Evolutionary conservation across 2,888 invertebrate genomes (phyloP).

Genomic region (Cerceris ruficornis): DNA sequence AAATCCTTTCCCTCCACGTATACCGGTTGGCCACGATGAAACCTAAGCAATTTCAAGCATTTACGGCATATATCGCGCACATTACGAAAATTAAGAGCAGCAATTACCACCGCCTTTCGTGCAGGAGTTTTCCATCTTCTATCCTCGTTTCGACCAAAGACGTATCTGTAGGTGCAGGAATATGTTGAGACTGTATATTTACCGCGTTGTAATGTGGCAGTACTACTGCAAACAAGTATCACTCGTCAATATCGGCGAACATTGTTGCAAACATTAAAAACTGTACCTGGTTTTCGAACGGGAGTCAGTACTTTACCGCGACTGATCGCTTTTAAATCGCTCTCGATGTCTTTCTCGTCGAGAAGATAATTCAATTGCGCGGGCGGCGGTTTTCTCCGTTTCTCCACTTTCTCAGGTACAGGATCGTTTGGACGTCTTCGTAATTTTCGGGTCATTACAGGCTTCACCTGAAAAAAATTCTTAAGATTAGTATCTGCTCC

Average conservation of each 20-base stretch:
- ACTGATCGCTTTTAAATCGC: constrained; percentile 91
- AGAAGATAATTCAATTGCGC: constrained; percentile 93
- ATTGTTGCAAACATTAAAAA: constrained; percentile 5
- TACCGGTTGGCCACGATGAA: constrained; percentile 96
- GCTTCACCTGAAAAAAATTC: constrained; percentile 87
- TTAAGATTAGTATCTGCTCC: constrained; percentile 8
- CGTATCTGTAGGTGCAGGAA: constrained; percentile 79
- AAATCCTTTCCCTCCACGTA: constrained; percentile 95
- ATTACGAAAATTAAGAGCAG: neutral
- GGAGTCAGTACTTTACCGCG: constrained; percentile 84
- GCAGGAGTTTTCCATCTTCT: constrained; percentile 96
- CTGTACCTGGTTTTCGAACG: constrained; percentile 83
- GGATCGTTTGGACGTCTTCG: constrained; percentile 97
- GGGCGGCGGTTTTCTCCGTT: constrained; percentile 92
- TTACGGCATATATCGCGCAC: neutral
- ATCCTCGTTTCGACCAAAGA: constrained; percentile 91
- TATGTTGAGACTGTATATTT: constrained; percentile 75
- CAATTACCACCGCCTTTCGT: constrained; percentile 92
- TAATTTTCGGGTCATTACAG: constrained; percentile 96
- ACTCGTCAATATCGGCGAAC: constrained; percentile 26
- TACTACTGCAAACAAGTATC: constrained; percentile 66
- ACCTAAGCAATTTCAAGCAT: constrained; percentile 82
- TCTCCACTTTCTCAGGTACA: constrained; percentile 92
- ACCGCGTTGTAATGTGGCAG: constrained; percentile 76
- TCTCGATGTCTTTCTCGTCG: constrained; percentile 94